A percentile compares a stretch with the other conserved stretches of the same genome.
Evolutionary conservation across 2,113 vertebrate genomes (phyloP).

Genomic region (Pangasianodon hypophthalmus): DNA sequence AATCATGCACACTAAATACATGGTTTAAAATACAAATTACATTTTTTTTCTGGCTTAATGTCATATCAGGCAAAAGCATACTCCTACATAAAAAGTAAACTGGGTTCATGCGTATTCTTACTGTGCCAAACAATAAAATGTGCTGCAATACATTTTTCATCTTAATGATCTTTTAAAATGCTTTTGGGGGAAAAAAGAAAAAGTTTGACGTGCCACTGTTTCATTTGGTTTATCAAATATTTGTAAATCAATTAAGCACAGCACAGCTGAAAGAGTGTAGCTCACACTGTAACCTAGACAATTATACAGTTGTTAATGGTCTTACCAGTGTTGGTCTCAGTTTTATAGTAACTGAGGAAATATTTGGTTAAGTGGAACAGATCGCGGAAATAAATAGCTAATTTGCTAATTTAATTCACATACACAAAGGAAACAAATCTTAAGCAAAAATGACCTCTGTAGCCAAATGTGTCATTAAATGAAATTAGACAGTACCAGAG

Average conservation of each 20-base stretch:
- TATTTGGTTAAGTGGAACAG: background rate
- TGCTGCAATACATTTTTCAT: background rate
- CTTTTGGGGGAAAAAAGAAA: background rate
- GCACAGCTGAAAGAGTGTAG: background rate
- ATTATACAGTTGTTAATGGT: background rate
- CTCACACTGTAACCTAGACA: background rate
- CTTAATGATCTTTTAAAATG: background rate
- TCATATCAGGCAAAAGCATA: conserved; percentile 21
- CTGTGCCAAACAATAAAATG: background rate
- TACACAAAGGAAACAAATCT: background rate
- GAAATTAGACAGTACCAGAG: background rate
- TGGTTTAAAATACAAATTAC: conserved; percentile 41
- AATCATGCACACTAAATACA: conserved; percentile 52
- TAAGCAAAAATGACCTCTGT: background rate
- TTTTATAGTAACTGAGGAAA: background rate
- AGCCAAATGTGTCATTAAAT: background rate
- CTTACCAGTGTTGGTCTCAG: background rate
- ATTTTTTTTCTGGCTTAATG: background rate
- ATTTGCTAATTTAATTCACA: background rate
- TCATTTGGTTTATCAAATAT: background rate
- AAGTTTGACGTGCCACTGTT: background rate
- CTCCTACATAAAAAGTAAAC: background rate
- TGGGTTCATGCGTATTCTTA: background rate
- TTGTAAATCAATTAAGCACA: background rate
- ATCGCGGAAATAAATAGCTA: background rate